Conservation (phyloP, 2,797 vertebrate genomes). For the Chiroxiphia lanceolata region DNA sequence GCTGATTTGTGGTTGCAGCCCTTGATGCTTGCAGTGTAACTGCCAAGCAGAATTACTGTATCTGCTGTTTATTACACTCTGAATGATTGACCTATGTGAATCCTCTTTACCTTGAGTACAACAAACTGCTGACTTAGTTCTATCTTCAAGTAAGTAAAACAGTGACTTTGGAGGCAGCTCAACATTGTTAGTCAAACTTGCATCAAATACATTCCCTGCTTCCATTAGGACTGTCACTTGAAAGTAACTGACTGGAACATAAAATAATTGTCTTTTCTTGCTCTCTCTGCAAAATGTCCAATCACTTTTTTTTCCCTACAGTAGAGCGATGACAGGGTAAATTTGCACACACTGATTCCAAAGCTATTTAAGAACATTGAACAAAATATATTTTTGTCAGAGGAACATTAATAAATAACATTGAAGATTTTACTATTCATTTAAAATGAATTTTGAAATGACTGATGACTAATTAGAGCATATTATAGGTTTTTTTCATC, state of each 20-base stretch:
- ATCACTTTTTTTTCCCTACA: background rate
- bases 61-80: slow-evolving; percentile 48
- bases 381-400: background rate
- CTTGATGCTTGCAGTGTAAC: background rate
- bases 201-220: background rate
- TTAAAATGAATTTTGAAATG: slow-evolving; percentile 1
- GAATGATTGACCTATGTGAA: slow-evolving; percentile 47
- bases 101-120: slow-evolving; percentile 44
- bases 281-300: slow-evolving; percentile 8
- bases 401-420: background rate
- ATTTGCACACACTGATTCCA: background rate
- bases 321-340: rapidly evolving
- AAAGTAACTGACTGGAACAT: slow-evolving; percentile 40
- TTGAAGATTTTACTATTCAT: background rate
- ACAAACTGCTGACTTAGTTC: slow-evolving; percentile 48
- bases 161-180: slow-evolving; percentile 43
- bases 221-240: slow-evolving; percentile 24
- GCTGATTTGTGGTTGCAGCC: slow-evolving; percentile 48
- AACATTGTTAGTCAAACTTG: slow-evolving; percentile 24
- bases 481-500: background rate
- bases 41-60: slow-evolving; percentile 50
- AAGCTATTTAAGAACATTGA: background rate
- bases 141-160: slow-evolving; percentile 29
- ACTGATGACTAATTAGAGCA: background rate
- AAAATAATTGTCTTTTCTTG: slow-evolving; percentile 57